A percentile compares a stretch with the other conserved stretches of the same genome.
Conservation (phyloP, 2,888 invertebrate genomes). For the Cybosia mesomella region DNA sequence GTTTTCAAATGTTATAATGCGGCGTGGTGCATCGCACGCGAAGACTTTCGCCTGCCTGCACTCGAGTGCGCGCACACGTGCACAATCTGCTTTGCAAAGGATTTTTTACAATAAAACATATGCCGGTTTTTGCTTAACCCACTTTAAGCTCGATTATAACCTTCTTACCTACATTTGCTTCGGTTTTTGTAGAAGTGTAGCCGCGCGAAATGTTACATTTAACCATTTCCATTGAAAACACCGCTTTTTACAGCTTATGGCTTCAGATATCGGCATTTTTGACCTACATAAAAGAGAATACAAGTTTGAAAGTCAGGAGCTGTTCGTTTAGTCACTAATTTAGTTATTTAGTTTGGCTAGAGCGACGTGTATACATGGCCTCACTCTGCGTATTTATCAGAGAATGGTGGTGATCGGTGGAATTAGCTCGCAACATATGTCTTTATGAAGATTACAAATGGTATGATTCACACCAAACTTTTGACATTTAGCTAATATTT, state of each 20-base stretch:
- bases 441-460: no score
- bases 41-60: conserved; percentile 70
- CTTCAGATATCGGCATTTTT: conserved; percentile 19
- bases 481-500: no score
- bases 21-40: conserved; percentile 61
- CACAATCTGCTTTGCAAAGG: conserved; percentile 79
- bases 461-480: no score
- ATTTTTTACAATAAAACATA: conserved; percentile 85
- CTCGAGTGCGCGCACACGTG: conserved; percentile 80
- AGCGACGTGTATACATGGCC: neutral
- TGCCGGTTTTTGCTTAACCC: conserved; percentile 87
- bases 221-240: conserved; percentile 40
- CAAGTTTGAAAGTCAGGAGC: neutral
- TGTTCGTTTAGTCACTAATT: neutral
- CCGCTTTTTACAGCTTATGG: conserved; percentile 25
- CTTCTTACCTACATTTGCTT: conserved; percentile 86
- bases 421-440: no score
- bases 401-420: no score
- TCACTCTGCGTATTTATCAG: no score
- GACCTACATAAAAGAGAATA: conserved; percentile 30
- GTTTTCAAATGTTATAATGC: neutral
- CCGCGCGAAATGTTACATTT: conserved; percentile 51
- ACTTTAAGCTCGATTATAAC: conserved; percentile 85
- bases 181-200: conserved; percentile 76
- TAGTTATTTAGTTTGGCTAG: neutral